phyloP scores from a whole-genome alignment of 2,113 vertebrate genomes.

The Neolamprologus toae region DNA sequence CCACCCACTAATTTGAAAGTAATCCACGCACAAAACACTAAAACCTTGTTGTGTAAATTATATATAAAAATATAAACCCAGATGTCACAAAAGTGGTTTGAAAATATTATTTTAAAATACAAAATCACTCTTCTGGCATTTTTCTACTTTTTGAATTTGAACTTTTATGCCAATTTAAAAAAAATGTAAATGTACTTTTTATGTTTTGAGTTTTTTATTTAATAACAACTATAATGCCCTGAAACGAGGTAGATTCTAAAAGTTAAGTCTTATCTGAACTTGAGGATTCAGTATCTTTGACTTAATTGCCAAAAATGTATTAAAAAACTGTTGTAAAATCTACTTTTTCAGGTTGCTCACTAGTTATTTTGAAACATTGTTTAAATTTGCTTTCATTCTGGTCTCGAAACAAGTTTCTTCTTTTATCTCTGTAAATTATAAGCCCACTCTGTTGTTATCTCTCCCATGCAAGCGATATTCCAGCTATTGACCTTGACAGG shows the following conservation, averaged over 20 bases:
- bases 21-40: background rate
- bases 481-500: background rate
- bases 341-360: background rate
- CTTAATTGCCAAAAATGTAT: background rate
- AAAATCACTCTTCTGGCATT: background rate
- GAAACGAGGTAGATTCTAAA: background rate
- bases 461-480: background rate
- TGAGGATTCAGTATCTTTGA: background rate
- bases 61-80: background rate
- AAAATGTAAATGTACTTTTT: background rate
- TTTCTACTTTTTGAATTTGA: background rate
- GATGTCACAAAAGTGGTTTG: background rate
- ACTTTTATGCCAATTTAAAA: background rate
- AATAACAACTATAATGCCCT: background rate
- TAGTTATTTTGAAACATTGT: background rate
- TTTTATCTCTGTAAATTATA: background rate
- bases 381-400: background rate
- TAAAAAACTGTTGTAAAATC: background rate
- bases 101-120: background rate
- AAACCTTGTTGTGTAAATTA: background rate
- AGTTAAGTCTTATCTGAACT: background rate
- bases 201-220: background rate
- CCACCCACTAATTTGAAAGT: background rate
- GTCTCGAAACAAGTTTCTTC: background rate
- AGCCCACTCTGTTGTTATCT: background rate